A percentile compares a stretch with the other conserved stretches of the same genome.
These are phyloP conservation scores for Phengaris arion DNA, from an alignment of 2,888 invertebrate genomes.

Conservation along the genomic window DNA sequence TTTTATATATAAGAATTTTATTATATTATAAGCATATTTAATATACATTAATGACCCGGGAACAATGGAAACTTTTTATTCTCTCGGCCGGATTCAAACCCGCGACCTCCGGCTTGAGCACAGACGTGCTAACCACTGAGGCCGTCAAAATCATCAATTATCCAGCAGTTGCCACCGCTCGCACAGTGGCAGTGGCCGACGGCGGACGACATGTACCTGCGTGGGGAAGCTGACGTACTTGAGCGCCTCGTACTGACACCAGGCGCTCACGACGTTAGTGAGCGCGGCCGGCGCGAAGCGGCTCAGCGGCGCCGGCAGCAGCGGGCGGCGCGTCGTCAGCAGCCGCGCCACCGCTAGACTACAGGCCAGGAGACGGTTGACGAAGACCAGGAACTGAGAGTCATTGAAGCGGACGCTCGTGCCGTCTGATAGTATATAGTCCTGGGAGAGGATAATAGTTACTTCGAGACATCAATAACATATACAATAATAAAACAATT, in stretches of 20 bases:
- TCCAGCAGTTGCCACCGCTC: no score
- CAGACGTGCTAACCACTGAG: no score
- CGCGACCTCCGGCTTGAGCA: no score
- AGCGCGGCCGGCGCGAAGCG: slow-evolving; percentile 97
- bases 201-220: slow-evolving; percentile 80
- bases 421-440: slow-evolving; percentile 83
- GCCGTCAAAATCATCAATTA: no score
- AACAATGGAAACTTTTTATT: no score
- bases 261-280: slow-evolving; percentile 98
- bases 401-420: slow-evolving; percentile 88
- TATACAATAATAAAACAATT: no score
- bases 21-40: no score
- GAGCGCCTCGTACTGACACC: slow-evolving; percentile 99
- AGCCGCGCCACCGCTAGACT: slow-evolving; percentile 84
- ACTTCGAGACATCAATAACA: no score
- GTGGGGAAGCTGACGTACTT: slow-evolving; percentile 99
- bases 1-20: no score
- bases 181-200: no score
- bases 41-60: no score
- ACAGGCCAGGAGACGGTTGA: slow-evolving; percentile 94
- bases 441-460: slow-evolving; percentile 56
- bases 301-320: slow-evolving; percentile 92
- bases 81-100: no score
- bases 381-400: slow-evolving; percentile 97
- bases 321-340: slow-evolving; percentile 75